Percentiles rank a stretch among this genome's conserved stretches.
Evolutionary conservation across 2,888 invertebrate species (phyloP).

Genomic region (Phengaris arion): DNA sequence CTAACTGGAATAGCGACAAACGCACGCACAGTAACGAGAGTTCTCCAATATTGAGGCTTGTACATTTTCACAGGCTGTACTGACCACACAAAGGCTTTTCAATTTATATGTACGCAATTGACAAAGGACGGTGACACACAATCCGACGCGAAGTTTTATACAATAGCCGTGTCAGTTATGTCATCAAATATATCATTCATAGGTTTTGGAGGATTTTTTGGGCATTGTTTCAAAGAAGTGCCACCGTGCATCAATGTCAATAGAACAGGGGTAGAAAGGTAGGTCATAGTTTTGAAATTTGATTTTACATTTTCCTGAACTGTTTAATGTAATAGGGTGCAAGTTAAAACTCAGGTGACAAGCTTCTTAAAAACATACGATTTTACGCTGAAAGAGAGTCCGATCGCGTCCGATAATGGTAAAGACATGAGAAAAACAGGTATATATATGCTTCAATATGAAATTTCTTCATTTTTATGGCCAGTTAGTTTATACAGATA

Average conservation of each 20-base stretch:
- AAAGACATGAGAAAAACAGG: too few species aligned
- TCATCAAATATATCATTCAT: constrained; percentile 20
- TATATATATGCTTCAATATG: too few species aligned
- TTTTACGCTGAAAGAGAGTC: too few species aligned
- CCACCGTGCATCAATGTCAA: neutral
- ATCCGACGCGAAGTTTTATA: constrained; percentile 37
- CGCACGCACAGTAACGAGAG: constrained; percentile 41
- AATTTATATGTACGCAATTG: constrained; percentile 36
- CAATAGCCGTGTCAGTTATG: constrained; percentile 22
- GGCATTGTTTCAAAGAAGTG: constrained; percentile 26
- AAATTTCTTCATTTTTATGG: too few species aligned
- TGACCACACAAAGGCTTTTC: constrained; percentile 57
- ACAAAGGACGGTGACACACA: constrained; percentile 39
- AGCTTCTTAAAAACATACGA: too few species aligned
- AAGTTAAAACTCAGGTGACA: too few species aligned
- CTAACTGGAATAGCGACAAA: constrained; percentile 35
- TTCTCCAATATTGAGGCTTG: constrained; percentile 51
- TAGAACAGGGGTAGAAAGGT: neutral
- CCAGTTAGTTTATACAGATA: too few species aligned
- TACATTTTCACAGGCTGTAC: constrained; percentile 55
- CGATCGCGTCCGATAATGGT: too few species aligned
- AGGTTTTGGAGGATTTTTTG: constrained; percentile 3
- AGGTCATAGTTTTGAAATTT: neutral
- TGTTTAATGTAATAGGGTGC: too few species aligned
- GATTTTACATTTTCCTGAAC: too few species aligned